Evolutionary conservation across 1,140 invertebrate species (phyloP), one percentile per base, ranked within the genome.

Genomic region (Drosophila mojavensis): DNA sequence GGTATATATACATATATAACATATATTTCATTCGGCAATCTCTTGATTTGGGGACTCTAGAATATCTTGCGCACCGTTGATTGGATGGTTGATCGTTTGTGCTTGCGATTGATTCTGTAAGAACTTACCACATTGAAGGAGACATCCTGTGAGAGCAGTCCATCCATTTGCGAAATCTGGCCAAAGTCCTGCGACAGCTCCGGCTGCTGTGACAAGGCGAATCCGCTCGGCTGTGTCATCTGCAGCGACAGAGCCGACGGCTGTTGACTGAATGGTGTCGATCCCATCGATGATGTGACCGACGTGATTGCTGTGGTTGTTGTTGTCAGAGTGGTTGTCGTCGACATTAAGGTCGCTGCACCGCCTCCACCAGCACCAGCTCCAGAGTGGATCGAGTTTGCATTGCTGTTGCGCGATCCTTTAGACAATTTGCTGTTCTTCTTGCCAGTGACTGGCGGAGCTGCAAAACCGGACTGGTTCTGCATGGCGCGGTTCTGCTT

Each of bases 81-180:
- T 54, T 30, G n/a, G 28, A 51, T 50, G 0, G 24, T n/a, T 28
- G 48, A 51, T 10, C 5, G 6, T 26, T 13, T 24, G 10, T n/a
- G 50, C 13, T 30, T 30, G 50, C 11, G n/a, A 47, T 33, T 20
- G 13, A 45, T 9, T 36, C 9, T 39, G 15, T 41, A 17, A 33
- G 13, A 6, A 81, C 91, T 86, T 54, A 92, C 91, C 76, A 81
- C 84, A 61, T 77, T 81, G 51, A 91, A 91, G 70, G 76, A 54
- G 24, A 88, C 88, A 93, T 99, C 98, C 93, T 99, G 98, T 4
- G 98, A 99, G 75, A 99, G 93, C 68, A 99, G 94, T 48, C 97
- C 97, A 91, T 99, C 98, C 94, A 97, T 97, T 93, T 98, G 98
- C 30, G 97, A 98, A 82, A 97, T 97, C 92, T 97, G 97, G 75